These are phyloP conservation scores for Cylloceria caligata DNA, from an alignment of 2,888 invertebrate genomes.

Conservation along the genomic window DNA sequence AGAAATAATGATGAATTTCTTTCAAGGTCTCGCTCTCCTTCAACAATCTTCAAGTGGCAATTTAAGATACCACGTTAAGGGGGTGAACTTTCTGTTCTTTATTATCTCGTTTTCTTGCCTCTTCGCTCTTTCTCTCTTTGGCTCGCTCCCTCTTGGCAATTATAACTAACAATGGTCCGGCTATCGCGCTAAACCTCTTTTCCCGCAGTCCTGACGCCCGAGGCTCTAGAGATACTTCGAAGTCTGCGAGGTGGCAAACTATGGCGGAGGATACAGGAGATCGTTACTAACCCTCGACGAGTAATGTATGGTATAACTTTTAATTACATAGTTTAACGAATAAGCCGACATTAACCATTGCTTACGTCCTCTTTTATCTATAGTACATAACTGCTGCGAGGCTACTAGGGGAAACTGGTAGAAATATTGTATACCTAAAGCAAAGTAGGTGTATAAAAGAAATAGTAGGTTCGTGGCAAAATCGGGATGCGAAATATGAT, in stretches of 20 bases:
- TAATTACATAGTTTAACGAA: slow-evolving; percentile 15
- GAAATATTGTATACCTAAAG: too few species aligned
- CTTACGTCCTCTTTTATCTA: background rate
- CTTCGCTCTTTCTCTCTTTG: background rate
- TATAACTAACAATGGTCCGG: slow-evolving; percentile 28
- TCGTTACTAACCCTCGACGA: slow-evolving; percentile 28
- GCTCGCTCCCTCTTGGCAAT: slow-evolving; percentile 5
- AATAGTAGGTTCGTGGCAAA: too few species aligned
- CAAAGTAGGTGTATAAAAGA: too few species aligned
- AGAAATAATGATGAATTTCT: slow-evolving; percentile 7
- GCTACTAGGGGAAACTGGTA: too few species aligned
- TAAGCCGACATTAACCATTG: slow-evolving; percentile 32
- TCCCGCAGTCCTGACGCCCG: background rate
- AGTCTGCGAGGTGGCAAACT: slow-evolving; percentile 21
- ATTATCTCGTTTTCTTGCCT: slow-evolving; percentile 1
- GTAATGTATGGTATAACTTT: slow-evolving; percentile 33
- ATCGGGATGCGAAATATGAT: too few species aligned
- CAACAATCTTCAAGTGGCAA: slow-evolving; percentile 10
- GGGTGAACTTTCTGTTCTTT: slow-evolving; percentile 9
- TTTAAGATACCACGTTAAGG: slow-evolving; percentile 13
- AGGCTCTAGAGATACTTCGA: slow-evolving; percentile 4
- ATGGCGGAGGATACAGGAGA: background rate
- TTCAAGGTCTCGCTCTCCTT: background rate
- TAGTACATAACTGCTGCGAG: slow-evolving; percentile 14
- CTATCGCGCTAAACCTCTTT: slow-evolving; percentile 14